These are phyloP conservation scores for Disparrhopalites patrizii DNA, from an alignment of 2,888 invertebrate species.

Conservation along the genomic window DNA sequence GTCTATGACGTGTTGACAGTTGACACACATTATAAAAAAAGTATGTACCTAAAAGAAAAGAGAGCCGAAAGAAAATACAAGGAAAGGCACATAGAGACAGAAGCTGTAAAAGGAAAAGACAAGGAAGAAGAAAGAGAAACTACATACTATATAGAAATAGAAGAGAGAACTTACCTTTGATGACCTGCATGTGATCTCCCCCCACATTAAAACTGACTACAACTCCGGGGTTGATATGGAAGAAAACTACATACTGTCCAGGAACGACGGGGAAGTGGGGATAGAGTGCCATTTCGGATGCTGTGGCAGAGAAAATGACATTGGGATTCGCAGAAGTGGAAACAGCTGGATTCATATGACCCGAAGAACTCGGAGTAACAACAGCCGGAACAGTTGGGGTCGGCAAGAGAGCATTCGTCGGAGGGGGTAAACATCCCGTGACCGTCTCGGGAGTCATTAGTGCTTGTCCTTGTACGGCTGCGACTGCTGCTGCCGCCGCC, in stretches of 20 bases:
- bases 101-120: no score
- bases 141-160: not conserved
- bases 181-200: slow-evolving; percentile 66
- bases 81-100: no score
- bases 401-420: slow-evolving; percentile 9
- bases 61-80: no score
- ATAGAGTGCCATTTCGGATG: slow-evolving; percentile 40
- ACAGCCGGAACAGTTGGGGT: slow-evolving; percentile 17
- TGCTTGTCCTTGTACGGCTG: slow-evolving; percentile 22
- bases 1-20: no score
- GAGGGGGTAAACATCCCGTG: slow-evolving; percentile 14
- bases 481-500: no score
- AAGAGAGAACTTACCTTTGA: slow-evolving; percentile 63
- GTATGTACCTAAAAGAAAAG: no score
- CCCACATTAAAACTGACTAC: slow-evolving; percentile 68
- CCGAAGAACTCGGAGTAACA: no score
- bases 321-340: slow-evolving; percentile 18
- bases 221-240: slow-evolving; percentile 73
- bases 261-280: slow-evolving; percentile 44
- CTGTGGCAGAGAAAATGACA: slow-evolving; percentile 44
- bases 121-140: no score
- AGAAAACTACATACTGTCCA: slow-evolving; percentile 64
- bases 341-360: slow-evolving; percentile 11
- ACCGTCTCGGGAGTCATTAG: slow-evolving; percentile 23
- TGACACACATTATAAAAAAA: no score